These are phyloP conservation scores for Seira sanloemensis DNA, from an alignment of 2,888 invertebrate genomes.

Conservation along the genomic window DNA sequence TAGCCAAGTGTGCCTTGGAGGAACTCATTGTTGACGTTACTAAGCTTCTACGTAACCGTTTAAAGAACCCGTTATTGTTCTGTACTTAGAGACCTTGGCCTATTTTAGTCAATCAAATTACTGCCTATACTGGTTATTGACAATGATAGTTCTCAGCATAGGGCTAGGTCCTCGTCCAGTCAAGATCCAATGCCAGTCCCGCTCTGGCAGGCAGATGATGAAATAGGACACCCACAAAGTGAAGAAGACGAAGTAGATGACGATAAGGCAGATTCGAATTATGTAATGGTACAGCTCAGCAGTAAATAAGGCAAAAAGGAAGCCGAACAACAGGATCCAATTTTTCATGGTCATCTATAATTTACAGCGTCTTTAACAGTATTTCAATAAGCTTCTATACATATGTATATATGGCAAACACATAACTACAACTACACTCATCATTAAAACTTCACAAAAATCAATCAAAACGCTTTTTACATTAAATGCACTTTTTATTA, in stretches of 20 bases:
- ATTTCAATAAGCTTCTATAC: background rate
- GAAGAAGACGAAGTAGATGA: slow-evolving; percentile 59
- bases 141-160: slow-evolving; percentile 24
- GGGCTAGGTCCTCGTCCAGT: slow-evolving; percentile 61
- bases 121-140: slow-evolving; percentile 31
- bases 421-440: too few relatives aligned
- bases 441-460: too few relatives aligned
- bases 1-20: background rate
- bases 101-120: too few relatives aligned
- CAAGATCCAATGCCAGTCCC: slow-evolving; percentile 64
- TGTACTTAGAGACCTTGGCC: too few relatives aligned
- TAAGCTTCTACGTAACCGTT: too few relatives aligned
- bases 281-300: slow-evolving; percentile 65
- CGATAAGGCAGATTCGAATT: slow-evolving; percentile 56
- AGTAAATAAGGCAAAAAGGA: slow-evolving; percentile 61
- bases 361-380: background rate
- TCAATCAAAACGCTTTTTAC: too few relatives aligned
- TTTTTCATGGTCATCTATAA: slow-evolving; percentile 50
- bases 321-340: slow-evolving; percentile 63
- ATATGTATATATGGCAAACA: too few relatives aligned
- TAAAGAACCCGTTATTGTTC: too few relatives aligned
- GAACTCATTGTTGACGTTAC: slow-evolving; percentile 12
- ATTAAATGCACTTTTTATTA: too few relatives aligned
- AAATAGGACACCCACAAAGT: slow-evolving; percentile 64
- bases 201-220: slow-evolving; percentile 64